Conservation (phyloP, 2,113 vertebrate species). For the Actenoides lindsayi region DNA sequence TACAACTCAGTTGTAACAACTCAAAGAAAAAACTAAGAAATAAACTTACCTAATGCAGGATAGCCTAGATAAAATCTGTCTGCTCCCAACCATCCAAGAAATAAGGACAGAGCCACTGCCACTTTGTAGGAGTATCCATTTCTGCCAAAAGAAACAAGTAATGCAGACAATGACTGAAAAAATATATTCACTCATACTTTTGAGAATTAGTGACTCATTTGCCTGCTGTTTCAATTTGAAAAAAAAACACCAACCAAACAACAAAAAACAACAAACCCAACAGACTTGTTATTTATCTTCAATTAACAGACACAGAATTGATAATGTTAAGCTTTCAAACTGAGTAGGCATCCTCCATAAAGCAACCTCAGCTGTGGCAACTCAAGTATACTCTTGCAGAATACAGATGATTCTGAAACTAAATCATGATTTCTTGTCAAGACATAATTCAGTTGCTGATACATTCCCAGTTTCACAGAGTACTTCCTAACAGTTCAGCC, state of each 20-base stretch:
- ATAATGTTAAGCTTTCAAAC: slow-evolving; percentile 39
- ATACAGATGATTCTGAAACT: slow-evolving; percentile 33
- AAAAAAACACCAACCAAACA: neutral
- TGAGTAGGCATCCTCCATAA: slow-evolving; percentile 9
- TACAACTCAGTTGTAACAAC: neutral
- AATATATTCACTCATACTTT: slow-evolving; percentile 15
- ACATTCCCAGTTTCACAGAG: neutral
- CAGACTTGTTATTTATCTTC: slow-evolving; percentile 48
- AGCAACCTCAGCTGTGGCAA: slow-evolving; percentile 48
- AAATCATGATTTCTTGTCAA: slow-evolving; percentile 39
- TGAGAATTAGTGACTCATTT: slow-evolving; percentile 50
- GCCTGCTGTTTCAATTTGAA: neutral
- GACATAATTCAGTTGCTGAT: slow-evolving; percentile 29
- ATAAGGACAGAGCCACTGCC: slow-evolving; percentile 94
- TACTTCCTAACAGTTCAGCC: neutral
- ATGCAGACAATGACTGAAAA: slow-evolving; percentile 22
- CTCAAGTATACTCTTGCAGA: slow-evolving; percentile 21
- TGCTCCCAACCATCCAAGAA: slow-evolving; percentile 96
- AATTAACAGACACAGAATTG: neutral
- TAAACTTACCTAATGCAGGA: slow-evolving; percentile 90
- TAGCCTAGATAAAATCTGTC: slow-evolving; percentile 98
- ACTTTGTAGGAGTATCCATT: slow-evolving; percentile 97
- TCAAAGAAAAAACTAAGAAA: neutral
- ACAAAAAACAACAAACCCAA: neutral
- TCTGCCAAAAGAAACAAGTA: slow-evolving; percentile 74